Evolutionary conservation across 2,888 invertebrate species (phyloP).

Genomic region (Apamea crenata): DNA sequence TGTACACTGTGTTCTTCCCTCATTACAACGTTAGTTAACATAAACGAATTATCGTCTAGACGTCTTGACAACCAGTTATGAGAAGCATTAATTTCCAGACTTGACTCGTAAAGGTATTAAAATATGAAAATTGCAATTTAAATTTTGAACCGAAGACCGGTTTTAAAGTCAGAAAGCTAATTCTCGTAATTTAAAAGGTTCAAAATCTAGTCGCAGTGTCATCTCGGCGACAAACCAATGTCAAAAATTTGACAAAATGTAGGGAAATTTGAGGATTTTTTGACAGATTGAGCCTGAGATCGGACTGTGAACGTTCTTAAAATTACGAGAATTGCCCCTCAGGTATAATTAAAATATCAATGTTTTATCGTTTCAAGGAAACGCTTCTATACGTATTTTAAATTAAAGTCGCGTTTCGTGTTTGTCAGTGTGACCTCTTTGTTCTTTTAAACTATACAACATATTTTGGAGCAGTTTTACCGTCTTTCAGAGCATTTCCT

Average conservation of each 20-base stretch:
- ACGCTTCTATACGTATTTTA: background rate
- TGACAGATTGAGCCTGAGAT: too few species aligned
- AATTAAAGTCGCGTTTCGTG: background rate
- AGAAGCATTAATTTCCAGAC: background rate
- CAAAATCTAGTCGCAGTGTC: too few species aligned
- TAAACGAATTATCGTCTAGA: constrained; percentile 42
- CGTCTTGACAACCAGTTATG: constrained; percentile 3
- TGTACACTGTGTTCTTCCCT: too few species aligned
- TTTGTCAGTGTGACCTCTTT: background rate
- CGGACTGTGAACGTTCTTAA: too few species aligned
- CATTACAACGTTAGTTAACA: background rate
- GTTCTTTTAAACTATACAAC: background rate
- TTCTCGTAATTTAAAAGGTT: too few species aligned
- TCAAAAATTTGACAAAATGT: too few species aligned
- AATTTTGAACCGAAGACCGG: background rate
- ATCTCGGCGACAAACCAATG: too few species aligned
- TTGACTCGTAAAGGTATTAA: constrained; percentile 13
- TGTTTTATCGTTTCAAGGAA: background rate
- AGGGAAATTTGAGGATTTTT: too few species aligned
- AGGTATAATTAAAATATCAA: background rate
- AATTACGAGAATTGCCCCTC: too few species aligned
- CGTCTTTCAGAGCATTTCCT: background rate
- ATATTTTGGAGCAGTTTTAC: background rate
- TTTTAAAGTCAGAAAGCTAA: too few species aligned
- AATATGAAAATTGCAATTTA: constrained; percentile 9